Conservation (phyloP, 1,140 invertebrate genomes). For the Megalopta genalis region DNA sequence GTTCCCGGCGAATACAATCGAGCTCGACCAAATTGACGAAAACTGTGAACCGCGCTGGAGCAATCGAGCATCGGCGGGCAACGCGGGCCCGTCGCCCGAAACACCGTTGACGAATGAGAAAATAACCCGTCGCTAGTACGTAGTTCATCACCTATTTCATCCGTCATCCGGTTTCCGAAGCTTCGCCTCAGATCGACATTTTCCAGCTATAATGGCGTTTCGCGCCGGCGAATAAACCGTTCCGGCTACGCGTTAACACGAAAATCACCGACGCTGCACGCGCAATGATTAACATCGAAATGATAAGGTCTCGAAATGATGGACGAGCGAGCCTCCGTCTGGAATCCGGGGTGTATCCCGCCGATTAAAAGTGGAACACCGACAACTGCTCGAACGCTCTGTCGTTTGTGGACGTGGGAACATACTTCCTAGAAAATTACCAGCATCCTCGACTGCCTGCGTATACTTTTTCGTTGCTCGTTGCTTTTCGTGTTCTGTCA, state of each 20-base stretch:
- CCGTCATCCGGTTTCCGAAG: background rate
- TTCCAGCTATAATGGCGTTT: background rate
- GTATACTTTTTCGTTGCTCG: no score
- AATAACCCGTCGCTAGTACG: conserved; percentile 12
- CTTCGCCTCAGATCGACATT: background rate
- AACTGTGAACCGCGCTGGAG: background rate
- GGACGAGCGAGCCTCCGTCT: background rate
- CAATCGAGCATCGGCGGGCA: background rate
- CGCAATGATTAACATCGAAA: background rate
- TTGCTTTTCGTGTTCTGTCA: no score
- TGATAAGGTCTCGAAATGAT: conserved; percentile 1
- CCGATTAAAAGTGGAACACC: background rate
- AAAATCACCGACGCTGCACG: background rate
- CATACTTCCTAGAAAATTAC: background rate
- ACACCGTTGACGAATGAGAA: conserved; percentile 18
- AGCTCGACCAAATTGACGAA: conserved; percentile 13
- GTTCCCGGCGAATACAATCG: conserved; percentile 19
- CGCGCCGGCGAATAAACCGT: background rate
- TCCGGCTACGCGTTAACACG: background rate
- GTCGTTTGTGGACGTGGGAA: background rate
- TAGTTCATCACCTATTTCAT: background rate
- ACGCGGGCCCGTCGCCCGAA: no score
- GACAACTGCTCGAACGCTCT: background rate
- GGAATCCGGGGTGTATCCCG: background rate
- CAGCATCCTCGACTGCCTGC: background rate